Conservation (phyloP, 2,797 vertebrate genomes). For the Danio choprae region DNA sequence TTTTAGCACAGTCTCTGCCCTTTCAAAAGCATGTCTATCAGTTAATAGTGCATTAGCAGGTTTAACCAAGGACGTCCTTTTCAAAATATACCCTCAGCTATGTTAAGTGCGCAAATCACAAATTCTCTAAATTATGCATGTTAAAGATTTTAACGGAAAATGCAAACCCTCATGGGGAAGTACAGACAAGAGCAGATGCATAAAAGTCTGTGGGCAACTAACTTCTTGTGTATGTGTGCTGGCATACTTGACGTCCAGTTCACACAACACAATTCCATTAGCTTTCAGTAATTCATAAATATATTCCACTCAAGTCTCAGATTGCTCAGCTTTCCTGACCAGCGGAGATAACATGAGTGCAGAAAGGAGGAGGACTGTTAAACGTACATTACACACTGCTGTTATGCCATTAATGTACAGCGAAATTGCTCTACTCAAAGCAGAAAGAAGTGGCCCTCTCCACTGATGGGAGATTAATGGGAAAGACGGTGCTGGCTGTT, state of each 20-base stretch:
- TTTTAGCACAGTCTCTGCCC: not conserved
- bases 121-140: slow-evolving; percentile 38
- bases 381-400: slow-evolving; percentile 42
- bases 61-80: not conserved
- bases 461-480: slow-evolving; percentile 35
- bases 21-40: slow-evolving; percentile 6
- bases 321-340: slow-evolving; percentile 19
- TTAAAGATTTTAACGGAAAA: slow-evolving; percentile 15
- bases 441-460: slow-evolving; percentile 18
- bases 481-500: slow-evolving; percentile 13
- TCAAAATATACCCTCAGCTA: not conserved
- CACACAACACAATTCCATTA: slow-evolving; percentile 37
- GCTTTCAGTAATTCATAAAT: slow-evolving; percentile 50
- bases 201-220: not conserved
- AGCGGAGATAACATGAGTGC: slow-evolving; percentile 31
- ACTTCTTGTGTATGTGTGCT: slow-evolving; percentile 20
- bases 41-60: slow-evolving; percentile 27
- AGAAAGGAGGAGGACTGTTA: slow-evolving; percentile 39
- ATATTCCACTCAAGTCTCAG: slow-evolving; percentile 39
- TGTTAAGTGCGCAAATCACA: not conserved
- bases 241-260: slow-evolving; percentile 32
- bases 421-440: slow-evolving; percentile 24
- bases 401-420: slow-evolving; percentile 36
- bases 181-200: not conserved
- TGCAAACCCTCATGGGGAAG: not conserved